These are phyloP conservation scores for Ptychochromis oligacanthus DNA, from an alignment of 2,113 vertebrate genomes.

Conservation along the genomic window DNA sequence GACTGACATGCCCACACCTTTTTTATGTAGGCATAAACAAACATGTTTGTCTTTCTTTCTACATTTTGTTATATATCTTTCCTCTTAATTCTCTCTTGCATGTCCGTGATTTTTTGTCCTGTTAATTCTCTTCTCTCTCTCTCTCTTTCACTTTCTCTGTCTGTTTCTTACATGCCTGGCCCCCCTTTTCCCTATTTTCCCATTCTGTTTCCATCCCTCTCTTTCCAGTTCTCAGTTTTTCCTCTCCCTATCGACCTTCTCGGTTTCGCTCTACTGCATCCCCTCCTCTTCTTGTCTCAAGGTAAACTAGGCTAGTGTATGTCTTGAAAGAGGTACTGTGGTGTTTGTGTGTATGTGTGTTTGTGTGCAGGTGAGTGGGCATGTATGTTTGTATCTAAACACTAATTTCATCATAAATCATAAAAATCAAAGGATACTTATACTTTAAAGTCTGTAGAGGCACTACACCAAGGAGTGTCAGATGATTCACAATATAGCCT, in stretches of 20 bases:
- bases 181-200: slow-evolving; percentile 10
- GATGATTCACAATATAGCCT: not conserved
- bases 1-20: slow-evolving; percentile 23
- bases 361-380: not conserved
- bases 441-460: slow-evolving; percentile 29
- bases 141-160: not conserved
- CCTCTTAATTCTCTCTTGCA: not conserved
- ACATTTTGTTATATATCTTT: not conserved
- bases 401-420: slow-evolving; percentile 55
- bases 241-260: slow-evolving; percentile 53
- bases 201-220: slow-evolving; percentile 44
- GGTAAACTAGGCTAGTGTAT: slow-evolving; percentile 58
- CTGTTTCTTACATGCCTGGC: not conserved
- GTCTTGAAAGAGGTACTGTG: slow-evolving; percentile 45
- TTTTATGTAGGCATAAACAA: slow-evolving; percentile 12
- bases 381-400: slow-evolving; percentile 42
- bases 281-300: slow-evolving; percentile 50
- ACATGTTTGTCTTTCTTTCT: not conserved
- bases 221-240: slow-evolving; percentile 32
- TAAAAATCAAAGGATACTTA: slow-evolving; percentile 55
- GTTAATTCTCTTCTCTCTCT: slow-evolving; percentile 8
- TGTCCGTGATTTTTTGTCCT: slow-evolving; percentile 10
- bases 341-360: not conserved
- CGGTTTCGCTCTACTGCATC: slow-evolving; percentile 50
- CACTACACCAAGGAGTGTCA: not conserved